Percentiles rank a stretch among this genome's conserved stretches.
Conservation (phyloP, 2,888 invertebrate genomes). For the Ellobium chinense region DNA sequence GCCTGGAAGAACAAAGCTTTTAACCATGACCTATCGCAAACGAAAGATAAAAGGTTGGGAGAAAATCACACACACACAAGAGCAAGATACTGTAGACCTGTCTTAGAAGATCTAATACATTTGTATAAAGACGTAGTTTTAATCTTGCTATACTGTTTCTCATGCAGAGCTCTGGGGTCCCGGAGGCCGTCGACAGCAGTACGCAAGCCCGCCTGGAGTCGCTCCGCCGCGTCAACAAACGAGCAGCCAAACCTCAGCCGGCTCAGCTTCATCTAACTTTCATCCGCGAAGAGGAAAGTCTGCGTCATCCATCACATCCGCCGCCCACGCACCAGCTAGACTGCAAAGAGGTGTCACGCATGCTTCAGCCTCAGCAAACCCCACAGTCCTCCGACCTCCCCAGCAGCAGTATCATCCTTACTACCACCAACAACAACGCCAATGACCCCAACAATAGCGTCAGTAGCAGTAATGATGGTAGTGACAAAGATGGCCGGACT, state of each 20-base stretch:
- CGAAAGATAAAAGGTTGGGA: too few relatives aligned
- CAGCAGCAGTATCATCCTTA: background rate
- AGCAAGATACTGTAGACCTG: too few relatives aligned
- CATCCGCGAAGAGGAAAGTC: background rate
- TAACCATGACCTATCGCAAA: too few relatives aligned
- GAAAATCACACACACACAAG: too few relatives aligned
- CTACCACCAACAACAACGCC: background rate
- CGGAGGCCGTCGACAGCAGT: background rate
- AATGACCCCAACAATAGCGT: background rate
- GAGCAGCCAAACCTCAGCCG: background rate
- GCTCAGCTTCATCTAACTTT: constrained; percentile 19
- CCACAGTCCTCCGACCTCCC: background rate
- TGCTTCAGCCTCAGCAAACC: background rate
- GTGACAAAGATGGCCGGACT: background rate
- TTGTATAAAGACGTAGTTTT: too few relatives aligned
- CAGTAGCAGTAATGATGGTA: background rate
- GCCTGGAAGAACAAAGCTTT: too few relatives aligned
- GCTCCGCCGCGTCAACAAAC: background rate
- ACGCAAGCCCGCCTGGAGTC: constrained; percentile 5
- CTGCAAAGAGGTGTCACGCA: background rate
- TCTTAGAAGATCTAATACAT: too few relatives aligned
- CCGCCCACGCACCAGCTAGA: too few relatives aligned
- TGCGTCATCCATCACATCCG: background rate
- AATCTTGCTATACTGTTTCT: too few relatives aligned
- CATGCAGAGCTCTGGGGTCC: constrained; percentile 29